Evolutionary conservation across 2,113 vertebrate genomes (phyloP).

Genomic region (Siphamia tubifer): DNA sequence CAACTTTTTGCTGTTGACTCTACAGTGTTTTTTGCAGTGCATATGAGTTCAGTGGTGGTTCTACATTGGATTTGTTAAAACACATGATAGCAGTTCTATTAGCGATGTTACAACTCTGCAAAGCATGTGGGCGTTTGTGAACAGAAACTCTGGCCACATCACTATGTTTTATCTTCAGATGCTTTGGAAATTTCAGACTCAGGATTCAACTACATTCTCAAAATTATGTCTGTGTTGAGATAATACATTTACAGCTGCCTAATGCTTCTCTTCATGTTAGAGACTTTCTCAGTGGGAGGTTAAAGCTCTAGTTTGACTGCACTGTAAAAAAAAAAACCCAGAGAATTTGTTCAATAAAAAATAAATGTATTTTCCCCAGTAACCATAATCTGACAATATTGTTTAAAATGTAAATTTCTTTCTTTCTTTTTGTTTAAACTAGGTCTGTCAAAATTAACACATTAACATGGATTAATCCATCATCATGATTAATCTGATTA

Average conservation of each 20-base stretch:
- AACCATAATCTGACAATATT: no score
- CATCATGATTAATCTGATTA: no score
- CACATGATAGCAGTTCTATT: slow-evolving; percentile 10
- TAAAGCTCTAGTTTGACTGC: no score
- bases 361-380: no score
- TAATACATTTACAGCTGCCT: not conserved
- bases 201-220: slow-evolving; percentile 11
- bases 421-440: no score
- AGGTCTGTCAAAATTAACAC: no score
- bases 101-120: slow-evolving; percentile 26
- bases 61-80: slow-evolving; percentile 37
- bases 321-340: no score
- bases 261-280: slow-evolving; percentile 6
- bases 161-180: slow-evolving; percentile 33
- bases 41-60: slow-evolving; percentile 49
- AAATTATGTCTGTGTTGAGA: not conserved
- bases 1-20: no score
- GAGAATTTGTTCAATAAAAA: no score
- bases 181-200: slow-evolving; percentile 20
- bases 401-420: no score
- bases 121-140: slow-evolving; percentile 33
- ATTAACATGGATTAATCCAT: no score
- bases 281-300: slow-evolving; percentile 25
- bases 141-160: not conserved
- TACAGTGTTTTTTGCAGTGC: no score